phyloP scores from a whole-genome alignment of 2,888 invertebrate species.

The Schrankia costaestrigalis region DNA sequence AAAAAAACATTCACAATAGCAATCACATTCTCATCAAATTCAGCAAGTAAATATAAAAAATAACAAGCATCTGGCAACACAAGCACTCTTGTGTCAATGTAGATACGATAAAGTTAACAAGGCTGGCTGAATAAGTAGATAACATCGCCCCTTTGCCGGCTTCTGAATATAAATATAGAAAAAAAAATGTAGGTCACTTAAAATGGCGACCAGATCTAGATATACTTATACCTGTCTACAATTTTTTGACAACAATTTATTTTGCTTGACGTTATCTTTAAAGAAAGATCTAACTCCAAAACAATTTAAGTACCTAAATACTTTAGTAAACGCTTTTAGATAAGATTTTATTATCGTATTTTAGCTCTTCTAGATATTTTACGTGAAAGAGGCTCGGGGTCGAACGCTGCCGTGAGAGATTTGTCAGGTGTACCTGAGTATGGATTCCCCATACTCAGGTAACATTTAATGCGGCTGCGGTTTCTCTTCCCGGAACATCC shows the following conservation, averaged over 20 bases:
- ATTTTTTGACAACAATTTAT: conserved; percentile 2
- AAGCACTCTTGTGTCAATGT: conserved; percentile 34
- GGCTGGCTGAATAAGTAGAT: conserved; percentile 34
- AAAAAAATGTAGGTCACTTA: conserved; percentile 34
- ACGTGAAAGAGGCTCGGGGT: too few relatives aligned
- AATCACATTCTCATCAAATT: not conserved
- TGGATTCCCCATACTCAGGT: too few relatives aligned
- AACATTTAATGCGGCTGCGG: too few relatives aligned
- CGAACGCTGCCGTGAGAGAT: too few relatives aligned
- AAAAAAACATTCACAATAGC: too few relatives aligned
- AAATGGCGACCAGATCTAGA: conserved; percentile 22
- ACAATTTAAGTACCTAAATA: too few relatives aligned
- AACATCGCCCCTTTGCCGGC: conserved; percentile 25
- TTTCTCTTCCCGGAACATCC: too few relatives aligned
- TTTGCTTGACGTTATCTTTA: conserved; percentile 3
- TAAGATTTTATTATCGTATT: too few relatives aligned
- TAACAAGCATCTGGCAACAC: conserved; percentile 35
- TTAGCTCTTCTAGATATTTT: too few relatives aligned
- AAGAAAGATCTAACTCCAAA: not conserved
- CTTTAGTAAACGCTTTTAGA: too few relatives aligned
- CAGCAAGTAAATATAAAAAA: conserved; percentile 33
- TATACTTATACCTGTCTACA: conserved; percentile 14
- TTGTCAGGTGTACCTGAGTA: too few relatives aligned
- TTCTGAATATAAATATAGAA: conserved; percentile 28
- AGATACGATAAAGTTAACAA: conserved; percentile 39